Base-by-base conservation (phyloP, 2,888 invertebrate species). In the Nomada goodeniana region DNA sequence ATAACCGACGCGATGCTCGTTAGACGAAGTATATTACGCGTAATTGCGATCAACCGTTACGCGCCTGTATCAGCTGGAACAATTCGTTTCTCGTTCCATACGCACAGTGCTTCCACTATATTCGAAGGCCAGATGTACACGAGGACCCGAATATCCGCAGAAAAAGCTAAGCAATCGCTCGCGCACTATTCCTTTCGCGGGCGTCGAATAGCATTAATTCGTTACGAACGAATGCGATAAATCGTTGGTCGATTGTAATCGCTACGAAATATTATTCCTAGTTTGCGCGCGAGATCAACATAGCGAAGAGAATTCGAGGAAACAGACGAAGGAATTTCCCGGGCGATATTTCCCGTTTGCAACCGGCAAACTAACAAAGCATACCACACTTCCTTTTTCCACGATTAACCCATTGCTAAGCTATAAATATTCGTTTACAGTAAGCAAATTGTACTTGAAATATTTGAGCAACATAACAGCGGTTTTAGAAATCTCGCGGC, bases 171-270 rank as follows among this genome's bases (percentile, higher is more conserved):
- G 53, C 53, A 53, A 53, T 18, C 7, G 10, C n/a, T 53, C n/a
- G 18, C 9, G 18, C 59, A 60, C 18, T 29, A 36, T 7, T 60
- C 29, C 36, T 36, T 60, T 29, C 29, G 2, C 36, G 36, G 2
- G 59, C 59, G 9, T 9, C 7, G 10, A 29, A 29, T 18, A n/a
- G 29, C 15, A 36, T 18, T n/a, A 59, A 53, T 53, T 9, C 9
- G n/a, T 65, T 52, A 50, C 29, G 29, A 18, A 13, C 23, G 4
- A 68, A 42, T 11, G 53, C 42, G 10, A 55, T 18, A 55, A 68
- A 68, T 36, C 68, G 57, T 68, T 68, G 36, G 53, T 42, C 23
- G 50, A 53, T 68, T 55, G 11, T 15, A 36, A 67, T 67, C 18
- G 42, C 67, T 50, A 20, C 18, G 42, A 68, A 55, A 23, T 68